phyloP scores from a whole-genome alignment of 2,888 invertebrate genomes.

The Meiosimyza decipiens region DNA sequence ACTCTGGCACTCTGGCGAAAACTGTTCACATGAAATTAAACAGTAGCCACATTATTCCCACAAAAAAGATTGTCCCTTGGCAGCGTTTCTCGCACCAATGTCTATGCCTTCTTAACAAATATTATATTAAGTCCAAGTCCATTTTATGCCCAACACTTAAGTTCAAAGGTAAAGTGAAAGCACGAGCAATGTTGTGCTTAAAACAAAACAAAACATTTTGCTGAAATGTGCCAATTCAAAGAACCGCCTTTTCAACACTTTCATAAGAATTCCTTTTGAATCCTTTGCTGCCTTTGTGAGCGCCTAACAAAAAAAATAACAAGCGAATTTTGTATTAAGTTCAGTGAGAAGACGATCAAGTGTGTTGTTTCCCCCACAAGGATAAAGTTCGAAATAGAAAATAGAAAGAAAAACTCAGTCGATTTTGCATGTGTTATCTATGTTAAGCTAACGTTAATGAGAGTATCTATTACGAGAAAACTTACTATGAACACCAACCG shows the following conservation, averaged over 20 bases:
- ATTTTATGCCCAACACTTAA: not conserved
- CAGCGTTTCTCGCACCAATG: not conserved
- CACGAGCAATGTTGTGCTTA: not conserved
- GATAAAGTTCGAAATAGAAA: constrained; percentile 33
- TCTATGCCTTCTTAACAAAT: not conserved
- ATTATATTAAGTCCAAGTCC: not conserved
- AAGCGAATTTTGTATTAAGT: constrained; percentile 8
- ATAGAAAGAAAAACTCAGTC: constrained; percentile 33
- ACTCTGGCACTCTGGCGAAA: too few relatives aligned
- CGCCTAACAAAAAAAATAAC: constrained; percentile 1
- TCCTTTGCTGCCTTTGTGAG: not conserved
- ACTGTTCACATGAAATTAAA: too few relatives aligned
- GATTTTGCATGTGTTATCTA: constrained; percentile 36
- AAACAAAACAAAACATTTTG: constrained; percentile 35
- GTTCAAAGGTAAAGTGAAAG: too few relatives aligned
- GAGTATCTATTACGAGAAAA: too few relatives aligned
- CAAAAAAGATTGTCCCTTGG: not conserved
- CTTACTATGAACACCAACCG: too few relatives aligned
- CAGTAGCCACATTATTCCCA: too few relatives aligned
- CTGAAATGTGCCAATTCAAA: constrained; percentile 8
- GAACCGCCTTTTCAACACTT: constrained; percentile 35
- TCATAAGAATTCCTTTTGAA: not conserved
- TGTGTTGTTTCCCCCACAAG: constrained; percentile 33
- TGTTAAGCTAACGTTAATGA: not conserved
- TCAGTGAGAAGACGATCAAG: constrained; percentile 23